Evolutionary conservation across 2,888 invertebrate species (phyloP).

Genomic region (Teleiodes luculella): DNA sequence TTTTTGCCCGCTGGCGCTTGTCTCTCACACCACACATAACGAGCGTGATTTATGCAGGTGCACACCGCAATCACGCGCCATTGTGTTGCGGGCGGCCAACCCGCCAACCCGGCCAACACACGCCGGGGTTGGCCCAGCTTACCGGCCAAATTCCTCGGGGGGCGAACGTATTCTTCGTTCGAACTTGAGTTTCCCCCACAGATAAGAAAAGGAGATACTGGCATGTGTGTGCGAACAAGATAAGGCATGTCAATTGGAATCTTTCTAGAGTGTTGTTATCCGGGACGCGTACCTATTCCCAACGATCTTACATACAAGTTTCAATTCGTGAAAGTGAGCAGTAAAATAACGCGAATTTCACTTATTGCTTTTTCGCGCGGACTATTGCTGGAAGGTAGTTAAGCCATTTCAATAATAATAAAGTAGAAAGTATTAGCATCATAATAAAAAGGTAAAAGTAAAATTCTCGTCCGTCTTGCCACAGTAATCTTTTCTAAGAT

Average conservation of each 20-base stretch:
- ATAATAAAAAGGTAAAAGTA: too few species aligned
- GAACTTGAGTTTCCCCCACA: background rate
- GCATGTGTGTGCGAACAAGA: background rate
- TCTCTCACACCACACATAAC: slow-evolving; percentile 30
- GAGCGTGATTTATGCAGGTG: slow-evolving; percentile 65
- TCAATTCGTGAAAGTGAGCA: too few species aligned
- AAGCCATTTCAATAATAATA: too few species aligned
- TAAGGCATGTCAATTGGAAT: background rate
- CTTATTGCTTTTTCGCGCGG: too few species aligned
- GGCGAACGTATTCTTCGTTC: background rate
- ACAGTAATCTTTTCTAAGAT: too few species aligned
- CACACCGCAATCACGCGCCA: slow-evolving; percentile 63
- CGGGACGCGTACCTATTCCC: too few species aligned
- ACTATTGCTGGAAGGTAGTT: too few species aligned
- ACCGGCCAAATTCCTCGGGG: slow-evolving; percentile 1
- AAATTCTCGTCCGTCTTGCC: too few species aligned
- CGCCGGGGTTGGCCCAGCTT: slow-evolving; percentile 18
- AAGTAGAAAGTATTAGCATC: too few species aligned
- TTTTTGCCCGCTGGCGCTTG: slow-evolving; percentile 10
- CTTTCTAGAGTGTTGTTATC: too few species aligned
- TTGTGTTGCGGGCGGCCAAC: slow-evolving; percentile 44
- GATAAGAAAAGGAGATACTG: background rate
- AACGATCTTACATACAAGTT: too few species aligned
- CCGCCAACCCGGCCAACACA: background rate
- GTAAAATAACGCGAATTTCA: too few species aligned